Conservation (phyloP, 2,888 invertebrate genomes). For the Siphlonurus alternatus region DNA sequence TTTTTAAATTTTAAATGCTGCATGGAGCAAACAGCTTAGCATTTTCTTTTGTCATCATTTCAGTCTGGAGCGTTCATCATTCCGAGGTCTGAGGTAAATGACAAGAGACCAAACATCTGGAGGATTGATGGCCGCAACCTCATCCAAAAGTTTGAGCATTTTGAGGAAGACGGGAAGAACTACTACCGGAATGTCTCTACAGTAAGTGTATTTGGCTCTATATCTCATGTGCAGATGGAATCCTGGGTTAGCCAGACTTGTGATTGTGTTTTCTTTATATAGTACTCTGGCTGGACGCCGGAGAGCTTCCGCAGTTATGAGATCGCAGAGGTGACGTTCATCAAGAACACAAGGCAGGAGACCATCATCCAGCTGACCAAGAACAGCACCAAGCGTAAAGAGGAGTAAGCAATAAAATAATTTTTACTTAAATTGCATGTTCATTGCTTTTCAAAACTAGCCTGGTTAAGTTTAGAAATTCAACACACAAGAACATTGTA, state of each 20-base stretch:
- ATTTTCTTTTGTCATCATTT: too few relatives aligned
- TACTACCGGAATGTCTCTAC: constrained; percentile 20
- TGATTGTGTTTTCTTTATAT: too few relatives aligned
- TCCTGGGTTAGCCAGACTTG: too few relatives aligned
- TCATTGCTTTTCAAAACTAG: background rate
- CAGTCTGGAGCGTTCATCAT: constrained; percentile 27
- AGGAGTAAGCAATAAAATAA: background rate
- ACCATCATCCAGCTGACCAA: background rate
- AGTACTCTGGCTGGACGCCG: constrained; percentile 76
- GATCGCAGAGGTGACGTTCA: constrained; percentile 56
- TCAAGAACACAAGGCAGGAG: background rate
- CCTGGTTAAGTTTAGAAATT: background rate
- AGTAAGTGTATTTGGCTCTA: too few relatives aligned
- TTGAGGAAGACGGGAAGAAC: constrained; percentile 19
- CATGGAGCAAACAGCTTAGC: too few relatives aligned
- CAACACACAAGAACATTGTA: background rate
- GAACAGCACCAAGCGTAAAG: background rate
- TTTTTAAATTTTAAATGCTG: too few relatives aligned
- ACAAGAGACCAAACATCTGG: constrained; percentile 26
- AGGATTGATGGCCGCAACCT: constrained; percentile 26
- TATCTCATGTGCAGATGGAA: too few relatives aligned
- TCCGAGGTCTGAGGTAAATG: constrained; percentile 23
- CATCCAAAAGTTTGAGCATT: constrained; percentile 28
- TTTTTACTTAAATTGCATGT: too few relatives aligned
- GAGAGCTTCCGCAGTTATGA: constrained; percentile 66